A percentile compares a stretch with the other conserved stretches of the same genome.
Evolutionary conservation across 2,888 invertebrate species (phyloP).

Genomic region (Hypomecis punctinalis): DNA sequence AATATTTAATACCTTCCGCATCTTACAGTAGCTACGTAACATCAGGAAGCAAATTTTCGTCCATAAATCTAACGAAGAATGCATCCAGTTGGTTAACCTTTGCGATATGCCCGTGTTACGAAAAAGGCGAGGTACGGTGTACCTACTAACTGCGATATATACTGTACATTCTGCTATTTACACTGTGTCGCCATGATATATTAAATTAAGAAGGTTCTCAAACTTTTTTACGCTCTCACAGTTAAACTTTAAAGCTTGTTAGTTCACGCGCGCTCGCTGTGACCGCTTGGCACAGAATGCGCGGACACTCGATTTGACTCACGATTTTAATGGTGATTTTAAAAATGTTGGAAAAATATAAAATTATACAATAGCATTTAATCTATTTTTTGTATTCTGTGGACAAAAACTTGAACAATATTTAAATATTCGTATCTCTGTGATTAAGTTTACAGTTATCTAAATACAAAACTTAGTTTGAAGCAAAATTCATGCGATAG

Average conservation of each 20-base stretch:
- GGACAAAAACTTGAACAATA: no score
- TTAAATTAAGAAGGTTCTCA: conserved; percentile 19
- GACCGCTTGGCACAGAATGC: no score
- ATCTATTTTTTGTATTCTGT: no score
- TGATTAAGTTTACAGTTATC: no score
- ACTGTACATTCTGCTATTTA: conserved; percentile 18
- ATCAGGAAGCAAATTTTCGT: conserved; percentile 19
- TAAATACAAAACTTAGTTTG: no score
- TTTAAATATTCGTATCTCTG: no score
- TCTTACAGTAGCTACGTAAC: conserved; percentile 14
- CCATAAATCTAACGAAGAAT: conserved; percentile 29
- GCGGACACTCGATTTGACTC: no score
- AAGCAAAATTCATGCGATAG: no score
- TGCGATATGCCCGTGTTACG: conserved; percentile 37
- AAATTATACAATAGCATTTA: no score
- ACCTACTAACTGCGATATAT: not conserved
- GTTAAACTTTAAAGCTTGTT: not conserved
- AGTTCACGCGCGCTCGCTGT: no score
- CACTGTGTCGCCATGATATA: conserved; percentile 33
- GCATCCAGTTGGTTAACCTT: conserved; percentile 39
- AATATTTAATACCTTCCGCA: conserved; percentile 12
- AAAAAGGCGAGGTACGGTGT: conserved; percentile 38
- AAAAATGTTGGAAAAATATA: no score
- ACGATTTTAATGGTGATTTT: no score
- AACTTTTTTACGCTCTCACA: conserved; percentile 15